Conservation (phyloP, 1,140 invertebrate genomes). For the Brachionus calyciflorus region DNA sequence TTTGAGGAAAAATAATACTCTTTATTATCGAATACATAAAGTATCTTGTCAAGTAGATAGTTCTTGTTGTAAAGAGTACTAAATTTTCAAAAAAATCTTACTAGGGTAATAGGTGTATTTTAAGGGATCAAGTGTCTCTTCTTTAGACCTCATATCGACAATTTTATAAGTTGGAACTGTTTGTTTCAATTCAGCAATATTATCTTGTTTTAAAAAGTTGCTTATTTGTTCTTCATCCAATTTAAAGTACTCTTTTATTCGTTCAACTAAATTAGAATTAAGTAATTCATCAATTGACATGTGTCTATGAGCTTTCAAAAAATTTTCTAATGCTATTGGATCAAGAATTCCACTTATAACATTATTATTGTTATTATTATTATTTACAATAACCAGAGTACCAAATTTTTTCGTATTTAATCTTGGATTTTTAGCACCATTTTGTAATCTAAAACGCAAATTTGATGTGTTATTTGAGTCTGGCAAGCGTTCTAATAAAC, state of each 20-base stretch:
- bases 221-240: neutral
- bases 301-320: neutral
- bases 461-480: conserved; percentile 1
- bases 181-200: neutral
- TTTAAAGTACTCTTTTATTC: neutral
- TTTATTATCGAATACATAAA: no score
- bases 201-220: neutral
- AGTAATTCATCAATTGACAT: neutral
- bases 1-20: neutral
- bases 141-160: neutral
- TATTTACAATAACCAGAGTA: conserved; percentile 13
- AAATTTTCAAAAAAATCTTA: neutral
- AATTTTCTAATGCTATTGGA: neutral
- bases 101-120: conserved; percentile 25
- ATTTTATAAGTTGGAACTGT: neutral
- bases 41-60: no score
- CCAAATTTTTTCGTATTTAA: neutral
- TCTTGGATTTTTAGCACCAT: neutral
- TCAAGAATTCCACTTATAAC: neutral
- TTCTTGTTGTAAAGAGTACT: no score
- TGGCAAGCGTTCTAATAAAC: no score
- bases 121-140: neutral
- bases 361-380: conserved; percentile 21
- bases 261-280: neutral
- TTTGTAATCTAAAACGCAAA: neutral